Conservation (phyloP, 1,140 invertebrate genomes). For the Ruditapes philippinarum region DNA sequence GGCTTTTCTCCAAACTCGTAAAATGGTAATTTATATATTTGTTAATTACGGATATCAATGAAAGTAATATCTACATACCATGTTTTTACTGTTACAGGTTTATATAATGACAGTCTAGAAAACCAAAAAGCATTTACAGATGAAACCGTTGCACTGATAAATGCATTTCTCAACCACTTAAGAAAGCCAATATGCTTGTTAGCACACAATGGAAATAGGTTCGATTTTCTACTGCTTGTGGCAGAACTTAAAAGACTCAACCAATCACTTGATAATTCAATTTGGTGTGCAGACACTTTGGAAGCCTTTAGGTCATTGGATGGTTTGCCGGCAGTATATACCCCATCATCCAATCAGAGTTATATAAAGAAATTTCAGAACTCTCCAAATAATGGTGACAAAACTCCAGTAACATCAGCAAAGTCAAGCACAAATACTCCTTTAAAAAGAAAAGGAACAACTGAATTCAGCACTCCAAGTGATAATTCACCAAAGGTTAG, state of each 20-base stretch:
- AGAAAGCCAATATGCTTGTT: constrained; percentile 91
- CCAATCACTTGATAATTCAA: constrained; percentile 61
- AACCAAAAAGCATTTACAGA: constrained; percentile 89
- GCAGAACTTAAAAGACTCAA: constrained; percentile 86
- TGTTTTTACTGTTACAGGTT: constrained; percentile 87
- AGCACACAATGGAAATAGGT: constrained; percentile 93
- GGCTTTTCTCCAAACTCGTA: too few relatives aligned
- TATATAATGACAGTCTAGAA: constrained; percentile 90
- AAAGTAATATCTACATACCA: too few relatives aligned
- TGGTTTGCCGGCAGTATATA: constrained; percentile 36
- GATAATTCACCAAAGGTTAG: neutral
- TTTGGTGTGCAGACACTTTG: constrained; percentile 81
- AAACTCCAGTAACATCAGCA: neutral
- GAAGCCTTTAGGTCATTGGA: constrained; percentile 74
- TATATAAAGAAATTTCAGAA: constrained; percentile 9
- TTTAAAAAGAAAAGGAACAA: constrained; percentile 38
- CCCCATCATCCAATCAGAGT: neutral
- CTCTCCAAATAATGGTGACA: neutral
- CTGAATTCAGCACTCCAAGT: neutral
- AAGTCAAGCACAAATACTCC: neutral
- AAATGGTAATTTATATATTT: too few relatives aligned
- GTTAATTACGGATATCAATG: too few relatives aligned
- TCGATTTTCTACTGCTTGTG: constrained; percentile 92
- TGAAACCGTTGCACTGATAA: constrained; percentile 88
- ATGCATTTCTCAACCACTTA: constrained; percentile 90